Base-by-base conservation (phyloP, 2,888 invertebrate genomes). In the Silvanus unidentatus region DNA sequence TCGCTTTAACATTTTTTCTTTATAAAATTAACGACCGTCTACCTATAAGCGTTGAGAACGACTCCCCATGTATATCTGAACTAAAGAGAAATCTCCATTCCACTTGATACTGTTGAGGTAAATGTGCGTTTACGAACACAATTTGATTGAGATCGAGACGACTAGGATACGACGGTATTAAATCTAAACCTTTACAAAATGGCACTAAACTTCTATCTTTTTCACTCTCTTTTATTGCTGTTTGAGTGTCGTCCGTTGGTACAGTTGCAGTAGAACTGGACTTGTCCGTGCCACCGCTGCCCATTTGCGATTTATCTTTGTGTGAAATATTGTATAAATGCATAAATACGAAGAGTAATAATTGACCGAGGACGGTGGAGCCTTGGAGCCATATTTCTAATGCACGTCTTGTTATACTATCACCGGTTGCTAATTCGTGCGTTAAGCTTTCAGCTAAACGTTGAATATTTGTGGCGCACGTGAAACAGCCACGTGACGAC, bases 21-120 rank as follows among this genome's bases (percentile, higher is more conserved):
- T 14, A 13, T 27, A 5, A 40, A 40, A 5, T 22, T 22, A 22
- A 22, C 8, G 8, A 16, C 2, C 15, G 3, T 46, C 56, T 56
- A 79, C 77, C 84, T 16, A 84, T 75, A 75, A 89, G 78, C 10
- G 88, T 89, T 2, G 90, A 86, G 72, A 90, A 95, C 43, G 92
- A 92, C 73, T 93, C 92, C 0, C 95, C 95, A 65, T 93, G 89
- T 43, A 87, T 82, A 64, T 85, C 82, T 11, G 88, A 88, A 5
- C 89, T 90, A 73, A 90, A 94, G 2, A 94, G 74, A 62, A 92
- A 87, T 58, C 91, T 76, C 94, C 94, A 95, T 66, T 87, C 83
- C 53, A 80, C 72, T 61, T 86, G 84, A 52, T 82, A 77, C 50
- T 85, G 81, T 48, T 77, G 77, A 0, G 92, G 91, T 42, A 95